Conservation (phyloP, 2,797 vertebrate species). For the Xenopus petersii region DNA sequence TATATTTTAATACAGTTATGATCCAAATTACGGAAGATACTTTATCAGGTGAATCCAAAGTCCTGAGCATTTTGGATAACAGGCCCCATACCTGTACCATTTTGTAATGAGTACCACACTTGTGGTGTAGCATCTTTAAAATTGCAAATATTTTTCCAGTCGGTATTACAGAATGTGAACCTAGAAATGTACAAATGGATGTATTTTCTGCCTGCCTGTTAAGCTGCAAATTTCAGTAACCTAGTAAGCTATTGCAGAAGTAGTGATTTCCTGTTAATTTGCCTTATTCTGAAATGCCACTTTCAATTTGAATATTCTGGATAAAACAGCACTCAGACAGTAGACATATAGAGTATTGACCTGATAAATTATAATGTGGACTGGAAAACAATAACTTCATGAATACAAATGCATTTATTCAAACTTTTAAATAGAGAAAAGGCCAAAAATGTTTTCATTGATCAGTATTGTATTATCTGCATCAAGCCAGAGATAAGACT, state of each 20-base stretch:
- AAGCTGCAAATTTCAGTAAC: background rate
- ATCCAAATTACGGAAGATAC: no score
- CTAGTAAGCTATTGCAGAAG: background rate
- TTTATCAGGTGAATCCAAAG: no score
- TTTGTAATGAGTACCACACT: background rate
- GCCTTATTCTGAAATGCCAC: conserved; percentile 12
- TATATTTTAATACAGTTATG: no score
- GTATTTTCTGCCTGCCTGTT: background rate
- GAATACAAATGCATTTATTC: background rate
- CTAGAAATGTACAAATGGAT: background rate
- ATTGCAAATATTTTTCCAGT: conserved; percentile 31
- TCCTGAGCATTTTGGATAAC: no score
- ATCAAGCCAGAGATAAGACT: no score
- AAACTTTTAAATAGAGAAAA: background rate
- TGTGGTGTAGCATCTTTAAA: conserved; percentile 21
- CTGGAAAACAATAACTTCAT: background rate
- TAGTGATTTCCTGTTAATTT: conserved; percentile 12
- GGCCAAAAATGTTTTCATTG: background rate
- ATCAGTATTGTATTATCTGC: no score
- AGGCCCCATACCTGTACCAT: no score
- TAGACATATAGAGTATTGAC: conserved; percentile 7
- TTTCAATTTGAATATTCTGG: conserved; percentile 16
- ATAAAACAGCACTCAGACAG: conserved; percentile 7
- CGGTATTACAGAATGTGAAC: conserved; percentile 38
- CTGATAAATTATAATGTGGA: conserved; percentile 1